Evolutionary conservation across 1,140 invertebrate species (phyloP), one percentile per base, ranked within the genome.

Genomic region (Dendroctonus ponderosae): DNA sequence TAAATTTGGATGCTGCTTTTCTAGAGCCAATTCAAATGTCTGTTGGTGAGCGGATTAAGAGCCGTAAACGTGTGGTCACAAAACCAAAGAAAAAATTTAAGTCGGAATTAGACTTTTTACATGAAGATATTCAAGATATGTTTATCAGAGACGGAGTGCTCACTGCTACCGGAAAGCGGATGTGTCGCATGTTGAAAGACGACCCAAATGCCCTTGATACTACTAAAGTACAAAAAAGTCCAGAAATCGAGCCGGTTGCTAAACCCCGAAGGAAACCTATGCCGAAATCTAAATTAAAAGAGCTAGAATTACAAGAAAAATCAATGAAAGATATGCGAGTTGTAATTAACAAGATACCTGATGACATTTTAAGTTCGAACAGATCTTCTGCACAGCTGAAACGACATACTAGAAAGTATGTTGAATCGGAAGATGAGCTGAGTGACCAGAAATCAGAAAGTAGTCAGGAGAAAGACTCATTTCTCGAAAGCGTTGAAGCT

Each of bases 121-220:
- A 88, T 49, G 84, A 86, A 66, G 86, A 89, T 71, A 84, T 89
- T 44, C 80, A 84, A 66, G 85, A 88, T 67, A 87, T 87, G 83
- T 88, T 87, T 71, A 85, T 87, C 46, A 81, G 81, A 62, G 82
- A 86, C 68, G 86, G 82, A 37, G 82, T 87, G 2, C 73, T 86
- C n/a, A 82, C 80, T 42, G 74, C 80, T 12, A 80, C 79, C 6
- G 83, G 83, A 6, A 80, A 83, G 73, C 72, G 83, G 72, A 84
- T 83, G 82, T 85, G 83, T 73, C 79, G 75, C 15, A 66, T 77
- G 7, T 62, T 78, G 11, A 78, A 77, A 59, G 71, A 72, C 40
- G 70, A 71, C 49, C 54, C 54, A 12, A 63, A 62, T 54, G 67
- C 60, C 8, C 37, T 70, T 6, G 39, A 15, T 26, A 37, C 11